Conservation (phyloP, 1,140 invertebrate species). For the Conus betulinus region DNA sequence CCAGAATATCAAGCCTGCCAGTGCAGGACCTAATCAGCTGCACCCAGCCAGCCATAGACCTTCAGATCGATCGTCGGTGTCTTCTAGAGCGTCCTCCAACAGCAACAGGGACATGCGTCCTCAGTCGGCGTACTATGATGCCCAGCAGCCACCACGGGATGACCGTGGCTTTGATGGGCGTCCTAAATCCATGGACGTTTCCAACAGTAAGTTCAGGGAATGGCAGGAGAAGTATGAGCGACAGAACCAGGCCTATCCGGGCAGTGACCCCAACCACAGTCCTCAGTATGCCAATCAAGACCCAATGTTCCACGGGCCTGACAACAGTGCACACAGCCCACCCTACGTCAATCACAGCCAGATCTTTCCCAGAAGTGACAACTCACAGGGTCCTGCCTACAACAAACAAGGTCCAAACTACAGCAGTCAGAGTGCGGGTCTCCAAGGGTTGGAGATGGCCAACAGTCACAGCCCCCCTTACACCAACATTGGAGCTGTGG, state of each 20-base stretch:
- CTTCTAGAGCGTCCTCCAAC: slow-evolving; percentile 53
- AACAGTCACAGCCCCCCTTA: slow-evolving; percentile 25
- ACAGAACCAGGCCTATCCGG: slow-evolving; percentile 41
- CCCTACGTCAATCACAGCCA: slow-evolving; percentile 38
- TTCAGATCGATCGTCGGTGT: slow-evolving; percentile 52
- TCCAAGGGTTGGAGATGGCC: neutral
- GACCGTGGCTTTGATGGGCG: slow-evolving; percentile 41
- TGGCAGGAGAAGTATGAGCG: slow-evolving; percentile 63
- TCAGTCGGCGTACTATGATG: slow-evolving; percentile 64
- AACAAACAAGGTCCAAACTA: neutral
- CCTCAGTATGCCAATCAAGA: slow-evolving; percentile 34
- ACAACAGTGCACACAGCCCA: slow-evolving; percentile 21
- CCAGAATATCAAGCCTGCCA: slow-evolving; percentile 40
- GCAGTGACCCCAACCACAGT: slow-evolving; percentile 31
- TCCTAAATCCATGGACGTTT: slow-evolving; percentile 69
- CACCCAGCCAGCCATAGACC: slow-evolving; percentile 38
- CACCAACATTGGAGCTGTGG: slow-evolving; percentile 39
- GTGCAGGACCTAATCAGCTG: neutral
- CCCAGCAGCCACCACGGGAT: slow-evolving; percentile 47
- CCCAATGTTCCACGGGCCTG: neutral
- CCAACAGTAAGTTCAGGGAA: slow-evolving; percentile 56
- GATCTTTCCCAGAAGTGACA: slow-evolving; percentile 4
- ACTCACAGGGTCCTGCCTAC: slow-evolving; percentile 29
- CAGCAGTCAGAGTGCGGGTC: neutral
- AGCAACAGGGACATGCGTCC: slow-evolving; percentile 62